Conservation (phyloP, 1,140 invertebrate species). For the Orchesella cincta region DNA sequence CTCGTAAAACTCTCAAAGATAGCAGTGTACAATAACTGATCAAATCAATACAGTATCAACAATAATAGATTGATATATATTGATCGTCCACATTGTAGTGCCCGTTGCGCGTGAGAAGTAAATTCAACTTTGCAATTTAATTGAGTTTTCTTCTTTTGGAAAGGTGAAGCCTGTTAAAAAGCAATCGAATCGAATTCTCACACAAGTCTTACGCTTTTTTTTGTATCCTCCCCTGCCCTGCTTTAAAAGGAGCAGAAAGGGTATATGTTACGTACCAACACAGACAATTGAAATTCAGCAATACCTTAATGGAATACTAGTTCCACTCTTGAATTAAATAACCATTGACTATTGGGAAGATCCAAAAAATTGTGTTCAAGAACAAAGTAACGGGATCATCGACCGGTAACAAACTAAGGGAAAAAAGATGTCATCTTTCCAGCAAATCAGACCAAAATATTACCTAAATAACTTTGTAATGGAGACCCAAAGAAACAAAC, state of each 20-base stretch:
- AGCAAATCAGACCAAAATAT: conserved; percentile 24
- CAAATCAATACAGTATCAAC: too few species aligned
- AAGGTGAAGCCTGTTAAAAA: not conserved
- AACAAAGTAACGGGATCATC: conserved; percentile 12
- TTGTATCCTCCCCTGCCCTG: not conserved
- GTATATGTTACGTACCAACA: too few species aligned
- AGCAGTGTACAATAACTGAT: too few species aligned
- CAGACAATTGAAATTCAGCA: too few species aligned
- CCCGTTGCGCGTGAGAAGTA: not conserved
- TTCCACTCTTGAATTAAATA: not conserved
- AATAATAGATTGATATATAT: too few species aligned
- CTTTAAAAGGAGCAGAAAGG: not conserved
- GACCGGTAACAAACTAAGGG: not conserved
- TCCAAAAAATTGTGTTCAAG: not conserved
- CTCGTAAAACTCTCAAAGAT: too few species aligned
- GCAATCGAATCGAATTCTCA: conserved; percentile 24
- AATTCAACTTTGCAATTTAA: conserved; percentile 6
- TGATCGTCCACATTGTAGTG: not conserved
- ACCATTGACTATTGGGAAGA: not conserved
- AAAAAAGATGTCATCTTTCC: not conserved
- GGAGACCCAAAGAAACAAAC: not conserved
- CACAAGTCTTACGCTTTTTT: not conserved
- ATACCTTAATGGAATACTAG: too few species aligned
- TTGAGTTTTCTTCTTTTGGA: conserved; percentile 13
- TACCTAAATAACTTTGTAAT: conserved; percentile 8